Percentiles rank a stretch among this genome's conserved stretches.
Conservation (phyloP, 2,888 invertebrate species). For the Torymus aiolomorphi region DNA sequence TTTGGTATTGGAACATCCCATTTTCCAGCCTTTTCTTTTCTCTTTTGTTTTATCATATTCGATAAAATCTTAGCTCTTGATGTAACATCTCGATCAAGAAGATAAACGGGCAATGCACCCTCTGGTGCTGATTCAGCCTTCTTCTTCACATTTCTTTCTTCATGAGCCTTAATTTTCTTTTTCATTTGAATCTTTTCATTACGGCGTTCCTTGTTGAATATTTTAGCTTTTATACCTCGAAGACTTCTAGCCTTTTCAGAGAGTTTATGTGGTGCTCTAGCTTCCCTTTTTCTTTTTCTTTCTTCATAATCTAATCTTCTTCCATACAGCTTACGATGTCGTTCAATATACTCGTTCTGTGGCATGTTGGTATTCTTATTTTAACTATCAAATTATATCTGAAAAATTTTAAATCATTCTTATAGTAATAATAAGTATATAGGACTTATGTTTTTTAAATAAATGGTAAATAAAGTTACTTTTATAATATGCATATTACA, state of each 20-base stretch:
- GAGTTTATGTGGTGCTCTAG: slow-evolving; percentile 93
- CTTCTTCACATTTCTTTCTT: slow-evolving; percentile 93
- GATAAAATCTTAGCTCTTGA: slow-evolving; percentile 96
- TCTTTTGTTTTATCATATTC: slow-evolving; percentile 99
- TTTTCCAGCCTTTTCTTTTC: slow-evolving; percentile 99
- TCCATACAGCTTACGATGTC: slow-evolving; percentile 97
- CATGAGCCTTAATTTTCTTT: slow-evolving; percentile 98
- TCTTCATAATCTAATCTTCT: slow-evolving; percentile 98
- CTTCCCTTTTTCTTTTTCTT: slow-evolving; percentile 95
- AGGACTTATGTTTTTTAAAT: neutral
- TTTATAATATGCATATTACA: slow-evolving; percentile 36
- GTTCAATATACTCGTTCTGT: slow-evolving; percentile 99
- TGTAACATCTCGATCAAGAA: slow-evolving; percentile 97
- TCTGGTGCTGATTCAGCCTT: slow-evolving; percentile 88
- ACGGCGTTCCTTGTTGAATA: slow-evolving; percentile 96
- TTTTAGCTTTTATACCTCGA: slow-evolving; percentile 97
- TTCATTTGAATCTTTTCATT: slow-evolving; percentile 99
- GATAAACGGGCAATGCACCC: slow-evolving; percentile 95
- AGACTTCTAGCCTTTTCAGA: slow-evolving; percentile 94
- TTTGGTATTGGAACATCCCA: slow-evolving; percentile 99
- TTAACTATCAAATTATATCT: slow-evolving; percentile 43
- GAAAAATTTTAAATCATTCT: slow-evolving; percentile 51
- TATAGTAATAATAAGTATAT: slow-evolving; percentile 33
- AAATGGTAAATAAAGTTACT: neutral
- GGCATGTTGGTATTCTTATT: slow-evolving; percentile 83